Conservation (phyloP, 2,888 invertebrate species). For the Macroteleia sp. region DNA sequence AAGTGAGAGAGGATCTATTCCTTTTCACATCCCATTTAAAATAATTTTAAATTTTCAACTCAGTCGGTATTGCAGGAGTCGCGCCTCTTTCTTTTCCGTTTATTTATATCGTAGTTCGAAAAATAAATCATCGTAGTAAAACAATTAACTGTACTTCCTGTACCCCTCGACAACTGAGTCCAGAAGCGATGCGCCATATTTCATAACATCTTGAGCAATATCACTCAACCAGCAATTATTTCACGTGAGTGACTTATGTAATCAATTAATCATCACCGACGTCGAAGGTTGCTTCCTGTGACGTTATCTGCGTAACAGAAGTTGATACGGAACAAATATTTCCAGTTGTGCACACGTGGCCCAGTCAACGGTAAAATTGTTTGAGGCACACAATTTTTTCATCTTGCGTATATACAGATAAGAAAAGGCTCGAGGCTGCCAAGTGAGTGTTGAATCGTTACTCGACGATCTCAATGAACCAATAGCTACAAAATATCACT, state of each 20-base stretch:
- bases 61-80: slow-evolving; percentile 2
- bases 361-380: slow-evolving; percentile 29
- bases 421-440: too few species aligned
- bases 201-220: slow-evolving; percentile 15
- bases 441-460: too few species aligned
- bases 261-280: slow-evolving; percentile 15
- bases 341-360: slow-evolving; percentile 22
- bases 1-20: background rate
- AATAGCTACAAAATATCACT: too few species aligned
- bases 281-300: background rate
- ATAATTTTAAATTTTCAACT: background rate
- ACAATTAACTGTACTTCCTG: slow-evolving; percentile 21
- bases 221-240: slow-evolving; percentile 26
- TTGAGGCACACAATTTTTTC: too few species aligned
- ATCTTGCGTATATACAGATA: too few species aligned
- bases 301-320: slow-evolving; percentile 25
- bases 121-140: slow-evolving; percentile 9
- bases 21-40: background rate
- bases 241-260: slow-evolving; percentile 19
- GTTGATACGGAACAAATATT: background rate
- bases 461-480: too few species aligned
- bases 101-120: background rate
- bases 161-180: too few species aligned
- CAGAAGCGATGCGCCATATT: slow-evolving; percentile 4
- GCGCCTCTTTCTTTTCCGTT: background rate